Evolutionary conservation across 2,888 invertebrate genomes (phyloP), one percentile per base, ranked within the genome.

Genomic region (Agriotes lineatus): DNA sequence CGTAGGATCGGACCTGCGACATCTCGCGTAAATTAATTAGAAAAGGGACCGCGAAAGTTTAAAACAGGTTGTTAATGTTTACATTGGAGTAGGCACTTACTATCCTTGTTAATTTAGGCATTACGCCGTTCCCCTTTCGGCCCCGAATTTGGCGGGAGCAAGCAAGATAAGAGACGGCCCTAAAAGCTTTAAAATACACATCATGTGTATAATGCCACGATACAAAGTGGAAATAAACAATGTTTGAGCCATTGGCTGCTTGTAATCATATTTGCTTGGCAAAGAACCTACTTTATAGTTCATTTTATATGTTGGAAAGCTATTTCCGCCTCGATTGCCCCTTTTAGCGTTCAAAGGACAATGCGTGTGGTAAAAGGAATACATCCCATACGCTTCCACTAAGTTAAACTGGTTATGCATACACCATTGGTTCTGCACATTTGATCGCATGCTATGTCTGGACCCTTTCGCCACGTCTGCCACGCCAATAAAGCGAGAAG

Each of bases 301-400:
- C 79, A 82, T 82, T 82, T 82, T 81, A 77, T 78, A 76, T 79
- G 74, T 67, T 77, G 78, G 73, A 78, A 79, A 78, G 76, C 78
- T 75, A 76, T 81, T 82, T 82, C 82, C 82, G 75, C 80, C 78
- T 81, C 78, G 77, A 79, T 82, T 80, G 81, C 77, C 76, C 79
- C 80, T 80, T 81, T 82, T 78, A 76, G 77, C 79, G 77, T 79
- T 81, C 82, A 82, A 82, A 82, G 82, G 82, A 82, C 82, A 82
- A 82, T 82, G 81, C 80, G 81, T 81, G 71, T 72, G 80, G 78
- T 78, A 79, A 82, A 82, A 82, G 83, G 82, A 82, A 82, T 67
- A 81, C 81, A 80, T 81, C 79, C 81, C 80, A 79, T 80, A 78
- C 75, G 76, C 78, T 83, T 82, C 80, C 81, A 76, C 78, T 75